Conservation (phyloP, 2,113 vertebrate genomes). For the Tiliqua scincoides region DNA sequence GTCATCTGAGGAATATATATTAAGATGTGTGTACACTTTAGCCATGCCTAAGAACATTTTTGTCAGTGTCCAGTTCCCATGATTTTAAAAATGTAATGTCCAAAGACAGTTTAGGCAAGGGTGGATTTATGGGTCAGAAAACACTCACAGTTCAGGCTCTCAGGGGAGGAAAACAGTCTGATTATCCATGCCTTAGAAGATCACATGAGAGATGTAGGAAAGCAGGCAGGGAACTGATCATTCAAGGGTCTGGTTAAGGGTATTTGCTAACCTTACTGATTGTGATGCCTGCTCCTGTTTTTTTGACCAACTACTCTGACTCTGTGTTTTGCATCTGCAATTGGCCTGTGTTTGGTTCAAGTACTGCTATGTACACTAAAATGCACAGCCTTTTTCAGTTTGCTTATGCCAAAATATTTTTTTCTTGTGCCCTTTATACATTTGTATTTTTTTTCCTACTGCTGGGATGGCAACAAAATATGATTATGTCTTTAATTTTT, state of each 20-base stretch:
- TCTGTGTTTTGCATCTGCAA: neutral
- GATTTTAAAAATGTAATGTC: neutral
- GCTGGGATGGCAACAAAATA: neutral
- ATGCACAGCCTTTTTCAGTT: no score
- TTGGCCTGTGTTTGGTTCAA: neutral
- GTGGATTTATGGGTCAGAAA: neutral
- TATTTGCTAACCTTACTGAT: neutral
- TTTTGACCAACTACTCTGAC: neutral
- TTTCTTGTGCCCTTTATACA: neutral
- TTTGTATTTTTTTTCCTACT: neutral
- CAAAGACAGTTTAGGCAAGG: conserved; percentile 1
- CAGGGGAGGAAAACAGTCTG: no score
- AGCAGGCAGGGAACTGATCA: neutral
- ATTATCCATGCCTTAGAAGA: neutral
- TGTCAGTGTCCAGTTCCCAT: neutral
- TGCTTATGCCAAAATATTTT: neutral
- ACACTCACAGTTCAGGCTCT: neutral
- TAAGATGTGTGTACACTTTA: neutral
- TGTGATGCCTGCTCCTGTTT: neutral
- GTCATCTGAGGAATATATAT: neutral
- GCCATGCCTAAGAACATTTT: neutral
- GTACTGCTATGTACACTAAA: neutral
- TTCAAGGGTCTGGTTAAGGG: neutral
- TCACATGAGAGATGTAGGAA: neutral
- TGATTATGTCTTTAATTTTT: conserved; percentile 1